These are phyloP conservation scores for Hypotaenidia okinawae DNA, from an alignment of 2,797 vertebrate species.

Conservation along the genomic window DNA sequence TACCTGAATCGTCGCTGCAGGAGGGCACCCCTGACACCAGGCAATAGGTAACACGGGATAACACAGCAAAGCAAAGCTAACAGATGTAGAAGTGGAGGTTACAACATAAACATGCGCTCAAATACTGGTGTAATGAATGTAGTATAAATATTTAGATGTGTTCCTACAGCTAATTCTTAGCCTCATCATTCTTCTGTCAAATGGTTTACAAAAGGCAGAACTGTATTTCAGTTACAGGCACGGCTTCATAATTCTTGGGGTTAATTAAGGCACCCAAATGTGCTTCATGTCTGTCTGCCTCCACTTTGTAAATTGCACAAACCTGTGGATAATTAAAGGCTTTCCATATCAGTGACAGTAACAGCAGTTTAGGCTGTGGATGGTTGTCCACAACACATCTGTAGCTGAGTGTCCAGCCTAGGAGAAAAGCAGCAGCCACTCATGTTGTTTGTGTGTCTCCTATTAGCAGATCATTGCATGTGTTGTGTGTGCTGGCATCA, in stretches of 20 bases:
- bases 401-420: not conserved
- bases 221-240: not conserved
- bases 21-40: not conserved
- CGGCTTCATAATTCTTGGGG: not conserved
- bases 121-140: not conserved
- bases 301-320: not conserved
- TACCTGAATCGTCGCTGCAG: not conserved
- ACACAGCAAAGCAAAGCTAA: not conserved
- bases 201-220: constrained; percentile 50
- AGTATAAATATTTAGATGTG: constrained; percentile 57
- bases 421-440: not conserved
- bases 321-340: not conserved
- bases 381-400: not conserved
- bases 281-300: not conserved
- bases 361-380: not conserved
- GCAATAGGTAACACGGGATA: rapidly evolving
- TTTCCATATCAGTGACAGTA: not conserved
- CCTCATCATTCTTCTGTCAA: constrained; percentile 35
- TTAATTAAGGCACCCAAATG: constrained; percentile 19
- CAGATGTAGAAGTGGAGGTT: not conserved
- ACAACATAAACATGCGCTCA: not conserved
- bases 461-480: not conserved
- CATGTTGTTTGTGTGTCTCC: rapidly evolving
- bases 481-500: rapidly evolving
- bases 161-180: constrained; percentile 38